phyloP scores from a whole-genome alignment of 2,113 vertebrate genomes.

The Colistium nudipinnis region DNA sequence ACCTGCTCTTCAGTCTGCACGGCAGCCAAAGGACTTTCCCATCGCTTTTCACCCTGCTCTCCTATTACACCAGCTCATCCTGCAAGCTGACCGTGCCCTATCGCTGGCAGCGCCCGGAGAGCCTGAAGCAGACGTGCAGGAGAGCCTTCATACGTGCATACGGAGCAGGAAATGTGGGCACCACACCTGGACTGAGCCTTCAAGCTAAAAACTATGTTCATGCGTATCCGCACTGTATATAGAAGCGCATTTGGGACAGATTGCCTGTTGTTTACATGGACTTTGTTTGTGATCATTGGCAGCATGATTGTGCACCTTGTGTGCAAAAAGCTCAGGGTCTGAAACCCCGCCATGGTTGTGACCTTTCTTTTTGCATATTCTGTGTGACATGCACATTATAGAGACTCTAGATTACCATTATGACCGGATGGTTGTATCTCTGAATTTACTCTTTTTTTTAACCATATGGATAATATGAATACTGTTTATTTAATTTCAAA shows the following conservation, averaged over 20 bases:
- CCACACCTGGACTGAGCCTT: slow-evolving; percentile 80
- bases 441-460: not conserved
- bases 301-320: too few relatives aligned
- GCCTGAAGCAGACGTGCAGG: slow-evolving; percentile 90
- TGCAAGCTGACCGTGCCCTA: slow-evolving; percentile 88
- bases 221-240: slow-evolving; percentile 87
- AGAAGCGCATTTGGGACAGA: slow-evolving; percentile 24
- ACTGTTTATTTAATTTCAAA: not conserved
- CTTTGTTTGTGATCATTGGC: not conserved
- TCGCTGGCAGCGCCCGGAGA: slow-evolving; percentile 84
- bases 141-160: slow-evolving; percentile 84
- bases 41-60: slow-evolving; percentile 90
- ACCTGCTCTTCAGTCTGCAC: slow-evolving; percentile 86
- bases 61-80: slow-evolving; percentile 87
- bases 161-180: slow-evolving; percentile 84
- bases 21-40: slow-evolving; percentile 90
- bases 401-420: too few relatives aligned
- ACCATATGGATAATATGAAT: not conserved
- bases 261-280: not conserved
- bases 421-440: not conserved
- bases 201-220: slow-evolving; percentile 86
- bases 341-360: too few relatives aligned
- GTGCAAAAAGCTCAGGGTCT: too few relatives aligned
- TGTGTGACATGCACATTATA: too few relatives aligned
- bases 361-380: too few relatives aligned